Base-by-base conservation (phyloP, 2,888 invertebrate species). In the Synergus laeviventris region DNA sequence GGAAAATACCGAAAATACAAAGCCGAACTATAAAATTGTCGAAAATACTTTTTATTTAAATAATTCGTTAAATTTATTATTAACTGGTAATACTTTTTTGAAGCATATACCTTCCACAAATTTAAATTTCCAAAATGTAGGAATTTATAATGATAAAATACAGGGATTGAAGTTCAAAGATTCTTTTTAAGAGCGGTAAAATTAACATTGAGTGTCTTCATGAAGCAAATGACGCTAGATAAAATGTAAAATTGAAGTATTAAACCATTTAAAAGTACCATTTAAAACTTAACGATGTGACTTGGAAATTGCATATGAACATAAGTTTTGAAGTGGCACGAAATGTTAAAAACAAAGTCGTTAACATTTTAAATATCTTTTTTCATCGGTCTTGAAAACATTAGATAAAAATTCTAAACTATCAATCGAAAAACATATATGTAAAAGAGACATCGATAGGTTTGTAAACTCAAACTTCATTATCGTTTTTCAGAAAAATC, bases 401-500 rank as follows among this genome's bases (percentile, higher is more conserved):
- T 16, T 49, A 45, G 4, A 7, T 49, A 16, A 49, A 7, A n/a
- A 49, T n/a, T n/a, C 1, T n/a, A n/a, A 39, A 39, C 39, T 39
- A 39, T n/a, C 4, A 39, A 39, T 39, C 11, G 39, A 39, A 39
- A 39, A 39, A 39, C 11, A 39, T 39, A n/a, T n/a, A 2, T n/a
- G 1, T n/a, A 49, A 8, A 49, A 49, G 49, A 49, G 8, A n/a
- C 49, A 1, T 8, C n/a, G 31, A n/a, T n/a, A n/a, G n/a, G 62
- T 62, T 38, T 12, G 38, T 11, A 42, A n/a, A 14, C 45, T 45
- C 66, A 11, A 66, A 11, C 18, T 54, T 54, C 54, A 18, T 3
- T 66, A 45, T 45, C 45, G 24, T 66, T 66, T 66, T 66, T 66
- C 66, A 66, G 9, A 42, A 24, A 3, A 45, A 66, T 45, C 45